Evolutionary conservation across 2,113 vertebrate genomes (phyloP).

Genomic region (Telmatochromis brichardi): DNA sequence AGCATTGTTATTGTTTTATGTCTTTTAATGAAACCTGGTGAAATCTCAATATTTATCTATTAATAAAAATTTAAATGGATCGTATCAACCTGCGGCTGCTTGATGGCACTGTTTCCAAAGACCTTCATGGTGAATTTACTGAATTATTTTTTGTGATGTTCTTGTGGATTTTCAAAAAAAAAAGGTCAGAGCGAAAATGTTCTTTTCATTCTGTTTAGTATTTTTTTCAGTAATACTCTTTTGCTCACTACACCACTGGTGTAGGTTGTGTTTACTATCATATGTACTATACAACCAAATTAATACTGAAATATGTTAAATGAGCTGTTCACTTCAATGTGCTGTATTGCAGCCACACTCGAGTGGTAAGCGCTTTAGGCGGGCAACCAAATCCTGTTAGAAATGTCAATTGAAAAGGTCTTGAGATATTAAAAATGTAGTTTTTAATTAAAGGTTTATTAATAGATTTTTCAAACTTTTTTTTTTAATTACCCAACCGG

Average conservation of each 20-base stretch:
- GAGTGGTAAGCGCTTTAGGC: constrained; percentile 63
- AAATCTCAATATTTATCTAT: not conserved
- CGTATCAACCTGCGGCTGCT: not conserved
- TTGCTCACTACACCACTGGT: not conserved
- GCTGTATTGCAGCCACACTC: constrained; percentile 44
- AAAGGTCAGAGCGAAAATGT: not conserved
- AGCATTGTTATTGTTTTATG: not conserved
- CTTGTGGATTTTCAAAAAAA: not conserved
- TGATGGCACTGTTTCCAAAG: not conserved
- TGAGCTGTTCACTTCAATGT: constrained; percentile 47
- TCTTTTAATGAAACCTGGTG: not conserved
- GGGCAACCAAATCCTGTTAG: constrained; percentile 68
- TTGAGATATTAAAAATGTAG: constrained; percentile 75
- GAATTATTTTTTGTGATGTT: not conserved
- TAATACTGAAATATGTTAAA: constrained; percentile 36
- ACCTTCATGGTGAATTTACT: not conserved
- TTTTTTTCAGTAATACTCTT: not conserved
- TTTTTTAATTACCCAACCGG: constrained; percentile 73
- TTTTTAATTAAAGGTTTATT: constrained; percentile 79
- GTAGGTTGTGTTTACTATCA: constrained; percentile 22
- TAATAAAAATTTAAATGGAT: not conserved
- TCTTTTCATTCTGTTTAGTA: not conserved
- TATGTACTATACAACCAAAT: not conserved
- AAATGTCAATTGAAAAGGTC: constrained; percentile 75
- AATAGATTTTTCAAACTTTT: constrained; percentile 78